These are phyloP conservation scores for Noctua janthe DNA, from an alignment of 2,888 invertebrate genomes.

Conservation along the genomic window DNA sequence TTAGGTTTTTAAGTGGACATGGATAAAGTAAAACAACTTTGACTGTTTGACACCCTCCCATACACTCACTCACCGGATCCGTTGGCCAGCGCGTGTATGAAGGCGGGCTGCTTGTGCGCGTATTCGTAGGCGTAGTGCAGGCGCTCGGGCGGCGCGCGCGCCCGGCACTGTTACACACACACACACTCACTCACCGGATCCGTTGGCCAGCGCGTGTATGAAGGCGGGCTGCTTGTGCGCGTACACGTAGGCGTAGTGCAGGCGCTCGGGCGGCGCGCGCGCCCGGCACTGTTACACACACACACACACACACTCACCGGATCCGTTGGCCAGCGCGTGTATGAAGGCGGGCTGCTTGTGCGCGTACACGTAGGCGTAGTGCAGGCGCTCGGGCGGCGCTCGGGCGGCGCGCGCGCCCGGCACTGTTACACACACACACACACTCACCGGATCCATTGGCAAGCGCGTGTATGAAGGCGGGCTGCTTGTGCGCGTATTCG, in stretches of 20 bases:
- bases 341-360: constrained; percentile 96
- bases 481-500: constrained; percentile 95
- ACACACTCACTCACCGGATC: constrained; percentile 87
- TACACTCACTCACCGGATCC: constrained; percentile 82
- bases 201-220: constrained; percentile 92
- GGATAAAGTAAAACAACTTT: background rate
- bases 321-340: constrained; percentile 91
- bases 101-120: constrained; percentile 95
- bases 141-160: constrained; percentile 92
- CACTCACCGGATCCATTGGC: constrained; percentile 89
- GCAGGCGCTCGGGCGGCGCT: constrained; percentile 93
- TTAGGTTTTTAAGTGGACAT: background rate
- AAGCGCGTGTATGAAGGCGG: constrained; percentile 94
- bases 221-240: constrained; percentile 96
- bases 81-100: constrained; percentile 93
- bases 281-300: too few species aligned
- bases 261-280: constrained; percentile 92
- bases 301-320: constrained; percentile 88
- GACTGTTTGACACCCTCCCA: background rate
- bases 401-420: constrained; percentile 94
- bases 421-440: too few species aligned
- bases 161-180: too few species aligned
- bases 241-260: constrained; percentile 97
- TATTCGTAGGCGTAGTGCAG: constrained; percentile 97
- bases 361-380: constrained; percentile 97